These are phyloP conservation scores for Leptopilina boulardi DNA, from an alignment of 1,140 invertebrate species.

Conservation along the genomic window DNA sequence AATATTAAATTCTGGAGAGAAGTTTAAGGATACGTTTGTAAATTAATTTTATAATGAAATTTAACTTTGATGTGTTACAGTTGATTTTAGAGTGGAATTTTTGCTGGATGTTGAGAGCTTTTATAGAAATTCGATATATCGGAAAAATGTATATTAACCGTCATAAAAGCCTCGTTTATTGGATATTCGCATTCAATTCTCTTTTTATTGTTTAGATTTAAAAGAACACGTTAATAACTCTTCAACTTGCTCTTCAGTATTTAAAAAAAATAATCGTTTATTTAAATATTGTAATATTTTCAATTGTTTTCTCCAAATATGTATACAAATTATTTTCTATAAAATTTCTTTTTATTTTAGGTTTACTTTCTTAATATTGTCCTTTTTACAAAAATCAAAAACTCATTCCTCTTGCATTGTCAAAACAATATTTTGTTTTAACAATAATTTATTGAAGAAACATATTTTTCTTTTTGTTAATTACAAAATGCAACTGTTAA, in stretches of 20 bases:
- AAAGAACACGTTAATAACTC: not conserved
- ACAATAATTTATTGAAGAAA: too few species aligned
- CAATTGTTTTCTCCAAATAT: too few species aligned
- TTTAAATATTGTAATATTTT: too few species aligned
- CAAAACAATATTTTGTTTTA: too few species aligned
- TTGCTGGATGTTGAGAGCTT: not conserved
- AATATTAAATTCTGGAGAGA: too few species aligned
- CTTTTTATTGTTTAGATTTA: not conserved
- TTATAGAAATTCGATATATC: slow-evolving; percentile 18
- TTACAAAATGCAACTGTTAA: not conserved
- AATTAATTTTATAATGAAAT: not conserved
- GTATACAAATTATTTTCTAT: too few species aligned
- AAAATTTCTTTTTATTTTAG: too few species aligned
- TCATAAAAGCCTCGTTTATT: not conserved
- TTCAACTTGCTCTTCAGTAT: not conserved
- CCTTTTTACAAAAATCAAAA: too few species aligned
- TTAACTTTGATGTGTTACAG: not conserved
- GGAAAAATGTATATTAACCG: not conserved
- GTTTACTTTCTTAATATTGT: not conserved
- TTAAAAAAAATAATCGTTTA: not conserved
- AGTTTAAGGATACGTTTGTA: not conserved
- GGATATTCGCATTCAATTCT: not conserved
- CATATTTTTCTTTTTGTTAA: not conserved
- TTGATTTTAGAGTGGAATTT: not conserved
- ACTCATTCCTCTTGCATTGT: too few species aligned